Base-by-base conservation (phyloP, 2,797 vertebrate genomes). In the Melanogrammus aeglefinus region DNA sequence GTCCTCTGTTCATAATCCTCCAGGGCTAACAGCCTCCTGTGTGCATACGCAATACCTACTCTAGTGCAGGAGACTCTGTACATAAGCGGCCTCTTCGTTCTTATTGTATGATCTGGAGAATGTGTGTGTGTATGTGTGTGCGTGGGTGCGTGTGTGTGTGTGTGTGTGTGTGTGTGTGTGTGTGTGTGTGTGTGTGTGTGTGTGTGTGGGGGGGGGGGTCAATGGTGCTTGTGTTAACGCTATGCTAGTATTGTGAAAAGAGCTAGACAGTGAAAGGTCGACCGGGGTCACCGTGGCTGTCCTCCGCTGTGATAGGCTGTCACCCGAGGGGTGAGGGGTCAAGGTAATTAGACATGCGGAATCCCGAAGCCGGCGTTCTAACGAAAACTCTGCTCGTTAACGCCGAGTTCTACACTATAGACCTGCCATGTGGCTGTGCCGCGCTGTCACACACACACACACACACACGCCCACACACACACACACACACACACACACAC, bases 271-370 rank as follows among this genome's bases (percentile, higher is more conserved):
- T 88, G 89, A 63, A 87, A 84, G 92, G 91, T 92, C 89, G 85
- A 81, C 74, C 13, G 79, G 74, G 91, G 89, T 92, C 90, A 91
- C 83, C 63, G 82, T 92, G 88, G 90, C 90, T 93, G 91, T 93
- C 91, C 92, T 90, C 85, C 84, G n/a, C 91, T 91, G 89, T 92
- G 92, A 92, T 93, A 92, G 91, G 91, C 92, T 92, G 91, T 93
- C 91, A 92, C 91, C 91, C 85, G 6, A 9, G 81, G 85, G 91
- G 88, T 89, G 74, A 91, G 79, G 78, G 91, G 91, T 93, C 90
- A 89, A 75, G 73, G 79, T 90, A 92, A 93, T 93, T 93, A 93
- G 83, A 77, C 90, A 91, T 91, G 87, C 89, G 84, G 89, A 87
- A 90, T 89, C 86, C 83, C 85, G 44, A 84, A 29, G 77, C 82